Evolutionary conservation across 2,888 invertebrate genomes (phyloP).

Genomic region (Polydrusus cervinus): DNA sequence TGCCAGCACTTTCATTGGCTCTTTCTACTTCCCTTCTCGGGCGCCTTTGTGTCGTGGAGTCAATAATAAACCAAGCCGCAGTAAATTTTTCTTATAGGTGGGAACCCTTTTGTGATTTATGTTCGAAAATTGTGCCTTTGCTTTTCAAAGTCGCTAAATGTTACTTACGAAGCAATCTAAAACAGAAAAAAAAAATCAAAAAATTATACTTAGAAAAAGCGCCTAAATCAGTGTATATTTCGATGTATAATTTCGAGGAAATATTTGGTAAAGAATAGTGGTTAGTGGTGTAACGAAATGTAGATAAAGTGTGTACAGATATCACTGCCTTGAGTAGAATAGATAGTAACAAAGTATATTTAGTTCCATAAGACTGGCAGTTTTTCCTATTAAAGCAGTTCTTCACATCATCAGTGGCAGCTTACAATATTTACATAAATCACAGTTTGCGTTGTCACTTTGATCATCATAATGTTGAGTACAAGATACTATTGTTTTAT

Average conservation of each 20-base stretch:
- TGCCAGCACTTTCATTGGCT: no score
- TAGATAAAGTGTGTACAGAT: slow-evolving; percentile 64
- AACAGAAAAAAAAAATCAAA: slow-evolving; percentile 50
- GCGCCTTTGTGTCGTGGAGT: no score
- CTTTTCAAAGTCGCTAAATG: slow-evolving; percentile 51
- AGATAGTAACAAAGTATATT: slow-evolving; percentile 60
- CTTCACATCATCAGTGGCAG: slow-evolving; percentile 27
- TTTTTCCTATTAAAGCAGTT: slow-evolving; percentile 55
- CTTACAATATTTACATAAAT: slow-evolving; percentile 7
- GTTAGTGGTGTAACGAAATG: slow-evolving; percentile 53
- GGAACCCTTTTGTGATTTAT: slow-evolving; percentile 23
- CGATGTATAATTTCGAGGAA: slow-evolving; percentile 44
- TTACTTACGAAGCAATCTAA: slow-evolving; percentile 45
- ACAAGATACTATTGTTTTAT: no score
- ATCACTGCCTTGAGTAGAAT: slow-evolving; percentile 64
- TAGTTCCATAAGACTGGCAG: slow-evolving; percentile 66
- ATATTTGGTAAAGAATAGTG: slow-evolving; percentile 27
- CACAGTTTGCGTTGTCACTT: neutral
- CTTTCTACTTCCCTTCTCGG: no score
- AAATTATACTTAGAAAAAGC: slow-evolving; percentile 47
- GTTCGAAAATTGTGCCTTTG: slow-evolving; percentile 53
- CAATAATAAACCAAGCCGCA: slow-evolving; percentile 11
- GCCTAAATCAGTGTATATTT: slow-evolving; percentile 51
- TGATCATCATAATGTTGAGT: no score
- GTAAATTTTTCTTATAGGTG: slow-evolving; percentile 19